phyloP scores from a whole-genome alignment of 1,140 invertebrate genomes.

The Halesus radiatus region DNA sequence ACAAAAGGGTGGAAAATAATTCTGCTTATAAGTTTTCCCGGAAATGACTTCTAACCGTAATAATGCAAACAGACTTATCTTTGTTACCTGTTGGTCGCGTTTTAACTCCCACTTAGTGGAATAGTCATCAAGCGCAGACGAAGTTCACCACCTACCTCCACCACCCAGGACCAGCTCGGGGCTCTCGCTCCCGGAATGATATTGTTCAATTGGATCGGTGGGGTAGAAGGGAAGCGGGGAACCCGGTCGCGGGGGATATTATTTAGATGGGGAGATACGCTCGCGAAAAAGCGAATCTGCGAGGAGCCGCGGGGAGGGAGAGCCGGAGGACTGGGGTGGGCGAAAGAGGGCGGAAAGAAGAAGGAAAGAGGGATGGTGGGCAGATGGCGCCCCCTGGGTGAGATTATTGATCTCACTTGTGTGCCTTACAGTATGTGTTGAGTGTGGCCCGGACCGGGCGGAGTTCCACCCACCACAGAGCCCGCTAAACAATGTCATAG shows the following conservation, averaged over 20 bases:
- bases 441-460: constrained; percentile 41
- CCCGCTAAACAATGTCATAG: constrained; percentile 56
- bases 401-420: constrained; percentile 58
- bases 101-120: constrained; percentile 14
- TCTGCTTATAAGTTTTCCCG: too few relatives aligned
- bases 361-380: neutral
- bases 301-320: constrained; percentile 39
- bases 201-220: constrained; percentile 53
- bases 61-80: neutral
- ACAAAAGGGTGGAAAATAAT: too few relatives aligned
- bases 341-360: neutral
- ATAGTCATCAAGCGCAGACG: constrained; percentile 12
- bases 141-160: too few relatives aligned
- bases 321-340: constrained; percentile 22
- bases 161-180: neutral
- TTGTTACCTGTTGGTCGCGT: constrained; percentile 30
- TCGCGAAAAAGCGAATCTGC: constrained; percentile 58
- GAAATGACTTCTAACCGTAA: too few relatives aligned
- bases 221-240: neutral
- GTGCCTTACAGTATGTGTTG: constrained; percentile 49
- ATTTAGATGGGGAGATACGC: constrained; percentile 57
- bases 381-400: constrained; percentile 50
- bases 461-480: constrained; percentile 13
- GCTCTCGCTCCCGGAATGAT: constrained; percentile 26
- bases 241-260: constrained; percentile 40